A percentile compares a stretch with the other conserved stretches of the same genome.
Evolutionary conservation across 2,113 vertebrate genomes (phyloP).

Genomic region (Larimichthys polyactis): DNA sequence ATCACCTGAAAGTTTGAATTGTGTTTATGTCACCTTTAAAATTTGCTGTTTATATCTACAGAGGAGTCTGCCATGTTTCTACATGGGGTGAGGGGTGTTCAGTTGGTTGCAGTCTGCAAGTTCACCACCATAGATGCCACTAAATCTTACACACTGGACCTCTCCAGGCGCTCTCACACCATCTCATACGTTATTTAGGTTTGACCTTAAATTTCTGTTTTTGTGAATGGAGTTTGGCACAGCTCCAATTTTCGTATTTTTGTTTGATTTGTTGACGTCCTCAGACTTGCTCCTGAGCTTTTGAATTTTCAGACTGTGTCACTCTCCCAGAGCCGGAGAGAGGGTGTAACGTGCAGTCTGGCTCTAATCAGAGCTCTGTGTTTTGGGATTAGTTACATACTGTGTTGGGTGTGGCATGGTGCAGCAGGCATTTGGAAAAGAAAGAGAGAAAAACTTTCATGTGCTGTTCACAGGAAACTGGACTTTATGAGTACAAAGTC

Average conservation of each 20-base stretch:
- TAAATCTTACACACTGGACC: no score
- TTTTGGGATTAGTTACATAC: slow-evolving; percentile 39
- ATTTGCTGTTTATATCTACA: no score
- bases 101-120: no score
- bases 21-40: no score
- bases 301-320: slow-evolving; percentile 2
- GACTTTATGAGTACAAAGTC: slow-evolving; percentile 94
- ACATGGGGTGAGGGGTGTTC: no score
- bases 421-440: slow-evolving; percentile 21
- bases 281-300: not conserved
- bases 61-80: no score
- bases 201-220: not conserved
- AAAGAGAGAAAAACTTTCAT: slow-evolving; percentile 19
- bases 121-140: no score
- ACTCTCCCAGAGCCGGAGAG: not conserved
- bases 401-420: slow-evolving; percentile 30
- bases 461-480: slow-evolving; percentile 84
- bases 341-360: not conserved
- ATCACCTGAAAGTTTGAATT: no score
- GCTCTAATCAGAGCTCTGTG: slow-evolving; percentile 37
- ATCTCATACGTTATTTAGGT: not conserved
- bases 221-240: slow-evolving; percentile 26
- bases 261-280: not conserved
- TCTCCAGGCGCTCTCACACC: no score
- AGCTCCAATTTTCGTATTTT: no score